Evolutionary conservation across 2,113 vertebrate species (phyloP), one percentile per base, ranked within the genome.

Genomic region (Epinephelus lanceolatus): DNA sequence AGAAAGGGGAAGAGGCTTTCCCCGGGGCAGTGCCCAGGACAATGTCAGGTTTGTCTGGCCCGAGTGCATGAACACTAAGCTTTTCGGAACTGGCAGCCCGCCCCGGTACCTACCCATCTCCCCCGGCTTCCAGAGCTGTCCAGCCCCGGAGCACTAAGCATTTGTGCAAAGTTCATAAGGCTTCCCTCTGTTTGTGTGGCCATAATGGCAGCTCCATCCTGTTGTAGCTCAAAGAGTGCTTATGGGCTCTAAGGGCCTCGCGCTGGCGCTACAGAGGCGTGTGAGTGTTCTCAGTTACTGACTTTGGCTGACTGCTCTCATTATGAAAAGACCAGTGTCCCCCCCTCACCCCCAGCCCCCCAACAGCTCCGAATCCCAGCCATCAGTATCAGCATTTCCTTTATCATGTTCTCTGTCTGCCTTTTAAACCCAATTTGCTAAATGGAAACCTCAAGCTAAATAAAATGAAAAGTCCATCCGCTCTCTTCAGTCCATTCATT

Each of bases 141-240:
- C 89, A 84, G 82, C 84, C 83, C 85, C 91, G 78, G 90, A 87
- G 89, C 90, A 85, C 73, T 93, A 94, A 94, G 94, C 89, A 89
- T 93, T 95, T 95, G 94, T 95, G 92, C 89, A 94, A 95, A 95
- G 95, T 96, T 95, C 93, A 96, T 94, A 95, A 95, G 95, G 94
- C 93, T 91, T 94, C 91, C 92, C 90, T 94, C 93, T 95, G 94
- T 95, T 95, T 94, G 90, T 92, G 83, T 70, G 80, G 71, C 80
- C 73, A 91, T 93, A 94, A 94, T 94, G 88, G 85, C 78, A 80
- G 92, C 92, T 93, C 91, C 94, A 94, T 94, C 94, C 94, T 94
- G 91, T 75, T 86, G 90, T 88, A 90, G 91, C 90, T 94, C 89
- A 92, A 94, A 89, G 90, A 91, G 92, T 76, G 83, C 87, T 88